Conservation (phyloP, 2,797 vertebrate species). For the Kryptolebias ocellatus region DNA sequence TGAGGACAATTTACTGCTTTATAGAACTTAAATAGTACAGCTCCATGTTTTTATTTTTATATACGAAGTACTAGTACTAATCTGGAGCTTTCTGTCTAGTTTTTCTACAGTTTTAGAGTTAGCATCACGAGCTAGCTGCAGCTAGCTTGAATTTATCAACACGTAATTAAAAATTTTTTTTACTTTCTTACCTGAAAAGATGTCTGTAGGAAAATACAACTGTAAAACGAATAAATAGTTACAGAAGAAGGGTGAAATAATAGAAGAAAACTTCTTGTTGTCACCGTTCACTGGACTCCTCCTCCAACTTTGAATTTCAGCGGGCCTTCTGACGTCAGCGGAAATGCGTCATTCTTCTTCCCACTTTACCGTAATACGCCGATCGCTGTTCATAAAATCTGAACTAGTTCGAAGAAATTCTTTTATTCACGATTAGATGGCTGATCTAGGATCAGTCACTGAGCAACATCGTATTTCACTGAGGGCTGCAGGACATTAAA, state of each 20-base stretch:
- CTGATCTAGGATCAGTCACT: not conserved
- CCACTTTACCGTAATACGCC: not conserved
- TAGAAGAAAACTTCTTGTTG: conserved; percentile 1
- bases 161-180: rapidly evolving
- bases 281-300: conserved; percentile 20
- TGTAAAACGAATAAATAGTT: not conserved
- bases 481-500: not conserved
- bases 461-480: too few species aligned
- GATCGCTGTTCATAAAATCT: not conserved
- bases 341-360: not conserved
- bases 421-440: not conserved
- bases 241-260: not conserved
- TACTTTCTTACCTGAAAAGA: conserved; percentile 39
- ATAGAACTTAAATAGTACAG: too few species aligned
- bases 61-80: too few species aligned
- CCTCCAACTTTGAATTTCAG: conserved; percentile 81
- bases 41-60: too few species aligned
- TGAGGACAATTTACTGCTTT: too few species aligned
- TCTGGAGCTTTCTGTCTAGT: too few species aligned
- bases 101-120: not conserved
- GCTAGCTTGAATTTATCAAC: not conserved
- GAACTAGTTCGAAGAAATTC: too few species aligned
- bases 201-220: not conserved
- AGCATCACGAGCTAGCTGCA: not conserved
- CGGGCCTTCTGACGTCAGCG: conserved; percentile 59